Evolutionary conservation across 2,888 invertebrate genomes (phyloP).

Genomic region (Eupithecia dodoneata): DNA sequence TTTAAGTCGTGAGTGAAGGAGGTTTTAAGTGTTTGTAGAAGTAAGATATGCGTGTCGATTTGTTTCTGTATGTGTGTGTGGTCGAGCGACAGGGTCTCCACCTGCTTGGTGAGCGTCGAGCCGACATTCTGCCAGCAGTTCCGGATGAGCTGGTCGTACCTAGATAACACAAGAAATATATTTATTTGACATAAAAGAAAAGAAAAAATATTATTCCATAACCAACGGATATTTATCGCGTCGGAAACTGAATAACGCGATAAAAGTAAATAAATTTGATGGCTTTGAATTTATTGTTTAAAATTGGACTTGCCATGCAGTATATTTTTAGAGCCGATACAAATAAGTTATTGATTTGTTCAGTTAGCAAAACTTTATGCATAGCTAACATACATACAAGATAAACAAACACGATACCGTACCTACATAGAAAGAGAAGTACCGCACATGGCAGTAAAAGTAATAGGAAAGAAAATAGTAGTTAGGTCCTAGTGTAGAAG

Average conservation of each 20-base stretch:
- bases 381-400: no score
- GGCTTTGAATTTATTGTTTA: no score
- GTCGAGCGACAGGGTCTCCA: conserved; percentile 68
- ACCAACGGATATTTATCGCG: background rate
- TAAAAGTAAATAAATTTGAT: background rate
- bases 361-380: no score
- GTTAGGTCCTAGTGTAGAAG: no score
- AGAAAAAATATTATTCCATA: background rate
- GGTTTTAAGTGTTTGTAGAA: conserved; percentile 59
- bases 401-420: no score
- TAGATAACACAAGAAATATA: background rate
- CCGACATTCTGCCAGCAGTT: conserved; percentile 74
- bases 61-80: conserved; percentile 70
- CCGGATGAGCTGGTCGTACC: conserved; percentile 63
- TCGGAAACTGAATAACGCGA: background rate
- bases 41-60: conserved; percentile 66
- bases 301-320: no score
- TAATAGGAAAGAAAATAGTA: no score
- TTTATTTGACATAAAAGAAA: background rate
- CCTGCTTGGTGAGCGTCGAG: conserved; percentile 57
- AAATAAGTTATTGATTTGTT: no score
- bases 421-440: no score
- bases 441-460: no score
- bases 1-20: conserved; percentile 54
- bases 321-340: no score